A percentile compares a stretch with the other conserved stretches of the same genome.
Conservation (phyloP, 2,888 invertebrate species). For the Helicoverpa assulta region DNA sequence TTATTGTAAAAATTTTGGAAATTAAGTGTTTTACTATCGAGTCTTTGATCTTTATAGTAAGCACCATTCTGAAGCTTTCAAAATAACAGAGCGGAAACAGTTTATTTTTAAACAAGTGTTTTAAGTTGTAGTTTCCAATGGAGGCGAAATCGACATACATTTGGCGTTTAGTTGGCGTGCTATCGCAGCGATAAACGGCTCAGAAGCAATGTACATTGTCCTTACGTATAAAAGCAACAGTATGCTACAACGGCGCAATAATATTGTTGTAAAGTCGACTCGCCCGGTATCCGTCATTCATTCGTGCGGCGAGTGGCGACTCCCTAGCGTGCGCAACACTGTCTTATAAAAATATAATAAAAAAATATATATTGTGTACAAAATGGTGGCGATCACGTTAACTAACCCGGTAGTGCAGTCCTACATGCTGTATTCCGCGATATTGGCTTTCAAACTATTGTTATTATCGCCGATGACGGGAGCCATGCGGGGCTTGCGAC, state of each 20-base stretch:
- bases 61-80: too few species aligned
- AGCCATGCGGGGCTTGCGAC: conserved; percentile 68
- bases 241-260: conserved; percentile 13
- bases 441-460: conserved; percentile 79
- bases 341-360: conserved; percentile 27
- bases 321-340: conserved; percentile 23
- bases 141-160: conserved; percentile 6
- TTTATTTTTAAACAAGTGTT: too few species aligned
- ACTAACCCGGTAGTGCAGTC: conserved; percentile 75
- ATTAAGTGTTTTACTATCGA: too few species aligned
- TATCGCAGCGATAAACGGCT: background rate
- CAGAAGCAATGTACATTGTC: conserved; percentile 30
- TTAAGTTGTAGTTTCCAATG: too few species aligned
- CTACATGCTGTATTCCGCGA: conserved; percentile 79
- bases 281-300: conserved; percentile 36
- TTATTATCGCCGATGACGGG: conserved; percentile 72
- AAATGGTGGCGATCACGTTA: conserved; percentile 72
- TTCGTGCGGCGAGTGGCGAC: conserved; percentile 32
- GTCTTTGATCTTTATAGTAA: too few species aligned
- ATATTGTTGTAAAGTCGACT: conserved; percentile 20
- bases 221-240: background rate
- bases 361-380: conserved; percentile 46
- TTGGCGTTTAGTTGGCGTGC: conserved; percentile 12
- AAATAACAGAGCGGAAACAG: too few species aligned
- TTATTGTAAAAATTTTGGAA: too few species aligned